Conservation (phyloP, 2,888 invertebrate genomes). For the Pristionchus arcanus region DNA sequence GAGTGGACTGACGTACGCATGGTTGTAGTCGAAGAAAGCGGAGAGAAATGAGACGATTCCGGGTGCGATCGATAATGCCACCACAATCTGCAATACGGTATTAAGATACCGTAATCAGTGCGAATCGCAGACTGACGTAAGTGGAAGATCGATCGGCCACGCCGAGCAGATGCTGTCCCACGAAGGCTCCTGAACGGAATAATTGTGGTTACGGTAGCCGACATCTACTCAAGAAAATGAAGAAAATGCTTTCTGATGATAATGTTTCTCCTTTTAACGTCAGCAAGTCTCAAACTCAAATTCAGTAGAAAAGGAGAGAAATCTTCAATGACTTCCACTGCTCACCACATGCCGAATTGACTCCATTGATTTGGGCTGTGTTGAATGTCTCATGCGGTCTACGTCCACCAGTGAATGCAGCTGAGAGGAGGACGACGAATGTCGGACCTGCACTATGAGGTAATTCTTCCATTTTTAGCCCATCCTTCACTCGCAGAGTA, state of each 20-base stretch:
- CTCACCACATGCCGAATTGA: constrained; percentile 6
- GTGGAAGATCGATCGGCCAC: not conserved
- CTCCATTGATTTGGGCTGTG: constrained; percentile 26
- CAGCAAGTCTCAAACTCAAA: too few relatives aligned
- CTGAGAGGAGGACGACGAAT: not conserved
- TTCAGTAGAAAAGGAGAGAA: too few relatives aligned
- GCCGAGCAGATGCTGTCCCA: not conserved
- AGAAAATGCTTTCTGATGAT: too few relatives aligned
- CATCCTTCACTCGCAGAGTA: not conserved
- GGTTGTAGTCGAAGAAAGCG: constrained; percentile 40
- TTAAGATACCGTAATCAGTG: not conserved
- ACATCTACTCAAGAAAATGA: not conserved
- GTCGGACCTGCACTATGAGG: not conserved
- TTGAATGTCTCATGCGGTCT: constrained; percentile 1
- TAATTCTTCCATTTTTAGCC: too few relatives aligned
- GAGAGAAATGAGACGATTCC: constrained; percentile 6
- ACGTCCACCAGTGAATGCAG: not conserved
- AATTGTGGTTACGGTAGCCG: not conserved
- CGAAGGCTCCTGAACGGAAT: constrained; percentile 31
- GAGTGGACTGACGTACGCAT: constrained; percentile 40
- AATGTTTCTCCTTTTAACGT: too few relatives aligned
- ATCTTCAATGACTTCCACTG: too few relatives aligned
- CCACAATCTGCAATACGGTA: constrained; percentile 18
- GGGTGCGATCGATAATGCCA: constrained; percentile 6
- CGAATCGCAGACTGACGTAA: not conserved